These are phyloP conservation scores for Meteorus colon DNA, from an alignment of 2,888 invertebrate species.

Conservation along the genomic window DNA sequence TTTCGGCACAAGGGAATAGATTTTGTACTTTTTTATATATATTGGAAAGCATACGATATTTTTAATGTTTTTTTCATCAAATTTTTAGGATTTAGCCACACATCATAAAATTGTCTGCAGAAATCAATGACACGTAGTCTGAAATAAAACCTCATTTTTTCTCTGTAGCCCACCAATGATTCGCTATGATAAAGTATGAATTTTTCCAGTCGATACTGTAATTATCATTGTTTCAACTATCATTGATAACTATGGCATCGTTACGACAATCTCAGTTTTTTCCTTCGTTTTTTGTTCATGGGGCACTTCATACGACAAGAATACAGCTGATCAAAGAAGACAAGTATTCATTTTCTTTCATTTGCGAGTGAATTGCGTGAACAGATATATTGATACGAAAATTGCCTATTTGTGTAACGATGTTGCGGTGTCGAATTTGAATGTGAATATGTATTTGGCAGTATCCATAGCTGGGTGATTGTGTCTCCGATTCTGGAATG, in stretches of 20 bases:
- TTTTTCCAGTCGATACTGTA: neutral
- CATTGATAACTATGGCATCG: neutral
- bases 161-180: neutral
- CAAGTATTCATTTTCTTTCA: neutral
- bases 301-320: neutral
- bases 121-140: neutral
- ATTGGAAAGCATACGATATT: neutral
- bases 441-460: neutral
- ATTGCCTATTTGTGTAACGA: neutral
- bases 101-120: neutral
- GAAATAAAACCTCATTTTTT: neutral
- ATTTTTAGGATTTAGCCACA: neutral
- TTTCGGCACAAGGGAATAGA: neutral
- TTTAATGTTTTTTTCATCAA: constrained; percentile 8
- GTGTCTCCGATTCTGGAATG: neutral
- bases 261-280: neutral
- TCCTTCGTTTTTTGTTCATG: neutral
- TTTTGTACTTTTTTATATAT: constrained; percentile 37
- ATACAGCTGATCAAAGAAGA: neutral
- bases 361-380: neutral
- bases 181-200: neutral
- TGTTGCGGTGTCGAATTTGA: neutral
- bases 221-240: neutral
- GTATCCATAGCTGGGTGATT: neutral
- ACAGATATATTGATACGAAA: neutral